These are phyloP conservation scores for Drosophila sproati DNA, from an alignment of 1,140 invertebrate genomes.

Conservation along the genomic window DNA sequence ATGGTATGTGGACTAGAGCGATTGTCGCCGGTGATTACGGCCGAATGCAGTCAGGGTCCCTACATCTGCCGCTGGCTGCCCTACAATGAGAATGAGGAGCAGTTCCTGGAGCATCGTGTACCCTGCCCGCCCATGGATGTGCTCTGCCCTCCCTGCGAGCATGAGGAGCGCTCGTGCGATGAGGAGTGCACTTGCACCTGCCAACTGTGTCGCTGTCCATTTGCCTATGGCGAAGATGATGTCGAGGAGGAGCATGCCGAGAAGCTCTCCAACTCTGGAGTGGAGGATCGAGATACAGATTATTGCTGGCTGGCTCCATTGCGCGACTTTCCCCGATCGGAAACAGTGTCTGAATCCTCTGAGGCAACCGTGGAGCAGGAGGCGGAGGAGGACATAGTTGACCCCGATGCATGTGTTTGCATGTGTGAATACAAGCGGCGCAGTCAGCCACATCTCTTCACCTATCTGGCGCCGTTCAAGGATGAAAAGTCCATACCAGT, in stretches of 20 bases:
- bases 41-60: constrained; percentile 73
- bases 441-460: constrained; percentile 50
- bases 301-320: constrained; percentile 64
- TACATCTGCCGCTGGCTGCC: constrained; percentile 70
- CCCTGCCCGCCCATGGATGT: constrained; percentile 43
- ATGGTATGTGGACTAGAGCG: constrained; percentile 29
- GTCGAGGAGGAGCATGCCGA: constrained; percentile 56
- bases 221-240: constrained; percentile 4
- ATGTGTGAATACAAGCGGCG: constrained; percentile 40
- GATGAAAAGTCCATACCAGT: neutral
- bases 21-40: constrained; percentile 48
- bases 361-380: constrained; percentile 9
- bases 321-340: constrained; percentile 20
- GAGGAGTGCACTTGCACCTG: constrained; percentile 65
- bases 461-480: constrained; percentile 53
- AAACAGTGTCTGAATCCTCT: neutral
- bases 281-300: constrained; percentile 67
- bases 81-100: constrained; percentile 48
- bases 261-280: constrained; percentile 33
- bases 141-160: constrained; percentile 50
- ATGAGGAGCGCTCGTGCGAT: constrained; percentile 39
- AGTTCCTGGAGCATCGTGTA: constrained; percentile 40
- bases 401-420: constrained; percentile 29
- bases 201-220: constrained; percentile 45
- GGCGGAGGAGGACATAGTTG: neutral